phyloP scores from a whole-genome alignment of 2,888 invertebrate genomes.

The Amiota minor region DNA sequence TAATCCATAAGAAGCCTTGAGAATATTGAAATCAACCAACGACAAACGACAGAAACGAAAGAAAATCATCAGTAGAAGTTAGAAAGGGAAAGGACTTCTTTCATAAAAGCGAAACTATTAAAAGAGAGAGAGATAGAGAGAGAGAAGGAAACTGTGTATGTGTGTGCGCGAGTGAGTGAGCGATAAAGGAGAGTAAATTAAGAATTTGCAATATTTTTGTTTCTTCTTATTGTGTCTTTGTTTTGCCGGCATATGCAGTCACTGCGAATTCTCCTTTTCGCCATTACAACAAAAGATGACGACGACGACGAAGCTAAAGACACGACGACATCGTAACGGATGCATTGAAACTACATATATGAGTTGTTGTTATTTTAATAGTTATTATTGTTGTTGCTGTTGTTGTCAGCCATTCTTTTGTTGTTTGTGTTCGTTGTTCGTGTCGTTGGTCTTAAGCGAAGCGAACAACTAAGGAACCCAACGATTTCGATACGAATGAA shows the following conservation, averaged over 20 bases:
- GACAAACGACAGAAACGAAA: conserved; percentile 8
- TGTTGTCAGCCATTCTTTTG: conserved; percentile 38
- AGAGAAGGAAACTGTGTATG: conserved; percentile 39
- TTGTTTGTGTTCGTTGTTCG: conserved; percentile 17
- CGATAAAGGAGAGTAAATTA: conserved; percentile 13
- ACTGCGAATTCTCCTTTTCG: neutral
- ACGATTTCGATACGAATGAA: neutral
- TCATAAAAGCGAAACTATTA: neutral
- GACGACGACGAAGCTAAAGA: neutral
- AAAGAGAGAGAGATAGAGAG: neutral
- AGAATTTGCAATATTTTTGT: conserved; percentile 57
- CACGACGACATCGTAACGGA: conserved; percentile 33
- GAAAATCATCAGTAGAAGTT: conserved; percentile 5
- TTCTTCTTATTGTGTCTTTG: neutral
- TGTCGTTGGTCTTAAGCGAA: conserved; percentile 21
- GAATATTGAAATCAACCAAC: conserved; percentile 4
- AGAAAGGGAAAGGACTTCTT: conserved; percentile 52
- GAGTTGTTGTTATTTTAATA: conserved; percentile 47
- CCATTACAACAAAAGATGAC: conserved; percentile 16
- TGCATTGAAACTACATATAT: conserved; percentile 45
- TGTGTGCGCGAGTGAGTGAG: conserved; percentile 63
- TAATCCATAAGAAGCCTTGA: conserved; percentile 12
- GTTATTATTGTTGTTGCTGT: conserved; percentile 37
- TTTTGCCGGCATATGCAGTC: neutral
- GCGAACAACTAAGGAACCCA: neutral